Conservation (phyloP, 2,113 vertebrate genomes). For the Electrona antarctica region DNA sequence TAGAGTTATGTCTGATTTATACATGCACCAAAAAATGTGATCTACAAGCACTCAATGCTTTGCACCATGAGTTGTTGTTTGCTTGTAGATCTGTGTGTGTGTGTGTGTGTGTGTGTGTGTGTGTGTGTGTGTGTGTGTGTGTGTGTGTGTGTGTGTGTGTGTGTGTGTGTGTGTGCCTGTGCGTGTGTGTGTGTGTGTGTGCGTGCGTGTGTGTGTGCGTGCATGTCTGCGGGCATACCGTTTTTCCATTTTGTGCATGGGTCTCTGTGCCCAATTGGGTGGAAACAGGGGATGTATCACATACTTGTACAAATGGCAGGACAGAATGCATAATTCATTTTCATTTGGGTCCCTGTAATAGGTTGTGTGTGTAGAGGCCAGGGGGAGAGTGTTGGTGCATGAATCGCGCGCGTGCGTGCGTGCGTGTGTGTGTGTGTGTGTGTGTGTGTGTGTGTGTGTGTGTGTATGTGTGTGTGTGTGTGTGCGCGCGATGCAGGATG, state of each 20-base stretch:
- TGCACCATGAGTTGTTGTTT: too few relatives aligned
- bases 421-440: conserved; percentile 28
- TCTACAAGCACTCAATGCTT: too few relatives aligned
- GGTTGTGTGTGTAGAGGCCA: conserved; percentile 23
- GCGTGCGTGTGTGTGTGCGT: background rate
- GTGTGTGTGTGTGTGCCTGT: conserved; percentile 22
- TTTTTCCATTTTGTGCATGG: conserved; percentile 49
- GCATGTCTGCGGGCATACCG: conserved; percentile 5
- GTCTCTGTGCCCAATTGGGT: conserved; percentile 58
- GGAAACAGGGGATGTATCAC: conserved; percentile 66
- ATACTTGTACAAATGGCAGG: conserved; percentile 67
- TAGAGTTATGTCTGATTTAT: too few relatives aligned
- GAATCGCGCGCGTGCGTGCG: conserved; percentile 32
- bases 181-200: conserved; percentile 6
- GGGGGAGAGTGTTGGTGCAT: conserved; percentile 16
- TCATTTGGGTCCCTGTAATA: conserved; percentile 74
- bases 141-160: conserved; percentile 1
- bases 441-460: background rate
- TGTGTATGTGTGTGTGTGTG: background rate
- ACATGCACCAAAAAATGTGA: too few relatives aligned
- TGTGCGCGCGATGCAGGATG: too few relatives aligned
- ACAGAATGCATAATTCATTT: conserved; percentile 80
- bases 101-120: background rate
- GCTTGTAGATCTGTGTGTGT: background rate
- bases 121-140: conserved; percentile 5